Conservation (phyloP, 2,888 invertebrate genomes). For the Drosophila tanythrix region DNA sequence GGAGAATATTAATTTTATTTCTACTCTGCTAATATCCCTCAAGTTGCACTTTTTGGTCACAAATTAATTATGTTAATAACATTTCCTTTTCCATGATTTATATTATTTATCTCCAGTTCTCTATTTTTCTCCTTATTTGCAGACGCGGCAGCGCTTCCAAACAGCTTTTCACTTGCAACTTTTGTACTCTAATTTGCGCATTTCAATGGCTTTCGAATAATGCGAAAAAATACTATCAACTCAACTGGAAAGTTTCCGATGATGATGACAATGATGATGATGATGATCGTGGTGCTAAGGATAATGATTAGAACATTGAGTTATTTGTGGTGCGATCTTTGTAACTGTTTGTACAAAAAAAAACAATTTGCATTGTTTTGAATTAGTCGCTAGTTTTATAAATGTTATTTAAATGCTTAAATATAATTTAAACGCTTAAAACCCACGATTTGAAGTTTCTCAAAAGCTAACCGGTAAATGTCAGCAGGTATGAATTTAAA, state of each 20-base stretch:
- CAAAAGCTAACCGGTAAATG: conserved; percentile 24
- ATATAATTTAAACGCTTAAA: conserved; percentile 8
- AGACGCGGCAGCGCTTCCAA: conserved; percentile 83
- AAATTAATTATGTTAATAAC: background rate
- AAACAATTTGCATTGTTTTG: conserved; percentile 49
- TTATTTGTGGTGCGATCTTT: conserved; percentile 18
- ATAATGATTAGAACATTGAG: conserved; percentile 22
- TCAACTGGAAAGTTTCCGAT: conserved; percentile 82
- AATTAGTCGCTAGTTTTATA: conserved; percentile 61
- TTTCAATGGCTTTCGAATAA: conserved; percentile 79
- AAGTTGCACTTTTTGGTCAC: background rate
- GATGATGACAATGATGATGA: conserved; percentile 59
- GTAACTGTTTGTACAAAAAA: conserved; percentile 55
- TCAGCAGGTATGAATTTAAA: conserved; percentile 37
- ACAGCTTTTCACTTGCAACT: conserved; percentile 83
- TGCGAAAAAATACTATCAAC: conserved; percentile 80
- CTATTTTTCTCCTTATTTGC: background rate
- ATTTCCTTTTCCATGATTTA: background rate
- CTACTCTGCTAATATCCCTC: background rate
- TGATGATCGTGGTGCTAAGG: conserved; percentile 43
- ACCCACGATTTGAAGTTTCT: conserved; percentile 42
- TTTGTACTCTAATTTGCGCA: conserved; percentile 82
- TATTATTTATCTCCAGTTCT: background rate
- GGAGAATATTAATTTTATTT: background rate
- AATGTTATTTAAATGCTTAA: conserved; percentile 54